Evolutionary conservation across 2,113 vertebrate species (phyloP).

Genomic region (Siniperca knerii): DNA sequence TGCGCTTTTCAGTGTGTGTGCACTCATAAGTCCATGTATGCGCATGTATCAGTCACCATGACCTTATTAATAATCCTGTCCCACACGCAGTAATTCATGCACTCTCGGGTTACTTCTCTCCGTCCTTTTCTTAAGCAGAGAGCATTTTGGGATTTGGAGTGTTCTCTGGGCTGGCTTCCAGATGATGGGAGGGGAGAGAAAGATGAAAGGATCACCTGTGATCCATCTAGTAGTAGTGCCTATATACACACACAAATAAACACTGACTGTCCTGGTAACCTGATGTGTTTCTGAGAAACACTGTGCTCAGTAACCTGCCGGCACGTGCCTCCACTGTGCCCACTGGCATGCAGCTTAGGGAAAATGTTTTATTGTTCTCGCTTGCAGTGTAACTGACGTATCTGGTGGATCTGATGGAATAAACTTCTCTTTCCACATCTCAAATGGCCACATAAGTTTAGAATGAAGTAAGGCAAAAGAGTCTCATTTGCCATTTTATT

Average conservation of each 20-base stretch:
- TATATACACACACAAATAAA: constrained; percentile 56
- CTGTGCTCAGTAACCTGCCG: constrained; percentile 37
- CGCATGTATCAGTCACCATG: not conserved
- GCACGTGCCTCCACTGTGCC: constrained; percentile 45
- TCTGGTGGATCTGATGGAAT: constrained; percentile 17
- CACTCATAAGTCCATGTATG: not conserved
- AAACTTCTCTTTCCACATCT: constrained; percentile 31
- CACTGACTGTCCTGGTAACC: constrained; percentile 57
- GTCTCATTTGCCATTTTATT: constrained; percentile 18
- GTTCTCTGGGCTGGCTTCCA: constrained; percentile 53
- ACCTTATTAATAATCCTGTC: constrained; percentile 33
- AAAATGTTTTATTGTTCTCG: constrained; percentile 27
- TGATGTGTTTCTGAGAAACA: constrained; percentile 62
- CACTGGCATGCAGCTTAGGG: constrained; percentile 19
- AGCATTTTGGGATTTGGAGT: constrained; percentile 87
- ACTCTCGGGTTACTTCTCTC: not conserved
- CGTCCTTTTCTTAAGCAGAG: constrained; percentile 44
- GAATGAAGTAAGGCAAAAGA: not conserved
- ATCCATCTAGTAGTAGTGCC: constrained; percentile 38
- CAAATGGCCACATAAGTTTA: not conserved
- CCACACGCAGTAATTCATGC: constrained; percentile 6
- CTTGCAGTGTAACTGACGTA: constrained; percentile 25
- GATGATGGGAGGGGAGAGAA: constrained; percentile 12
- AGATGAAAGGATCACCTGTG: constrained; percentile 59
- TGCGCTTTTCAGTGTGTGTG: not conserved